phyloP scores from a whole-genome alignment of 1,140 invertebrate species.

The Yoshiicerus persimilis region DNA sequence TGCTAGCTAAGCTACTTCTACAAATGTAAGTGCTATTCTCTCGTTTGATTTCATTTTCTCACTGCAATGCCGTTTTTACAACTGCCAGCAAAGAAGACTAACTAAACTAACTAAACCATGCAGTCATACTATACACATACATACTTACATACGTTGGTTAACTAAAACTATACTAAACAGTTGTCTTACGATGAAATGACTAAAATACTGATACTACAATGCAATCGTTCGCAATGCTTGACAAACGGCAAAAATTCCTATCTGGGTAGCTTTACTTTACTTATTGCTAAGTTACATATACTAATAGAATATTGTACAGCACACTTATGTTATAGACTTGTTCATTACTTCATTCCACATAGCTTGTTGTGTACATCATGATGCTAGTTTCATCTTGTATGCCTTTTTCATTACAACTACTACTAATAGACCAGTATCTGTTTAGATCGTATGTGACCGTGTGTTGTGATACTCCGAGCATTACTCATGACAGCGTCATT shows the following conservation, averaged over 20 bases:
- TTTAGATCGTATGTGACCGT: background rate
- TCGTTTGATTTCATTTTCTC: constrained; percentile 22
- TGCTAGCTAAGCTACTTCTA: constrained; percentile 22
- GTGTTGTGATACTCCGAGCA: background rate
- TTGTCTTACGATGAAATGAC: constrained; percentile 9
- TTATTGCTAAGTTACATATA: background rate
- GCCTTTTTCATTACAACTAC: background rate
- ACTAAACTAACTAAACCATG: background rate
- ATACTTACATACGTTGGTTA: background rate
- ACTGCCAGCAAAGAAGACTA: background rate
- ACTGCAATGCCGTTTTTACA: constrained; percentile 22
- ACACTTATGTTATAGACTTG: background rate
- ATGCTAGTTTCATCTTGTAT: background rate
- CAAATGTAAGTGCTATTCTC: constrained; percentile 13
- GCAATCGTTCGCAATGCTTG: background rate
- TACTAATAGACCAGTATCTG: no score
- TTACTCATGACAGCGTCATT: constrained; percentile 13
- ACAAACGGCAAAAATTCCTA: background rate
- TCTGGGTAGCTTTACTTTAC: background rate
- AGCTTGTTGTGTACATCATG: background rate
- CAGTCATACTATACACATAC: background rate
- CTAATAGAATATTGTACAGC: no score
- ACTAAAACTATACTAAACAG: background rate
- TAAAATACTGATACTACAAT: constrained; percentile 18
- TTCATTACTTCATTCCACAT: background rate